These are phyloP conservation scores for Acanthisitta chloris DNA, from an alignment of 2,113 vertebrate species.

Conservation along the genomic window DNA sequence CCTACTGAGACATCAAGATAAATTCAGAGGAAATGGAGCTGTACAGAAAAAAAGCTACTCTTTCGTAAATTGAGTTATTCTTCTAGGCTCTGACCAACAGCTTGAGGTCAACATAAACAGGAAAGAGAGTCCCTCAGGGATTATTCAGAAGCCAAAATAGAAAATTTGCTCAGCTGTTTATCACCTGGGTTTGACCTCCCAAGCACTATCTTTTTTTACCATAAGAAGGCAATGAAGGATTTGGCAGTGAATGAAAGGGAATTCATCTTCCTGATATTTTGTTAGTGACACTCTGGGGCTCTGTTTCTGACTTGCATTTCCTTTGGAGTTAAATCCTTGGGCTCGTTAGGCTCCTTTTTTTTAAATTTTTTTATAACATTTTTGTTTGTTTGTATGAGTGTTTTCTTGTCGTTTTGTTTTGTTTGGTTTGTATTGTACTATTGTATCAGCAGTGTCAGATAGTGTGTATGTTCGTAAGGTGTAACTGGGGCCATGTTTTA, in stretches of 20 bases:
- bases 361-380: no score
- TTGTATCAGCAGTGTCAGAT: not conserved
- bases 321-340: not conserved
- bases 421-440: not conserved
- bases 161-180: slow-evolving; percentile 49
- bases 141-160: slow-evolving; percentile 32
- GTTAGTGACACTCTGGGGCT: not conserved
- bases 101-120: slow-evolving; percentile 21
- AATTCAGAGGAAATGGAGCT: slow-evolving; percentile 49
- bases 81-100: slow-evolving; percentile 28
- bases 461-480: not conserved
- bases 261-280: not conserved
- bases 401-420: not conserved
- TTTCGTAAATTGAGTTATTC: slow-evolving; percentile 22
- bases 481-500: not conserved
- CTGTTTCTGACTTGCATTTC: not conserved
- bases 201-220: not conserved
- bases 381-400: not conserved
- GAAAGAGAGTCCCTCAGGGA: slow-evolving; percentile 13
- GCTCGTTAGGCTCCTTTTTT: fast-evolving
- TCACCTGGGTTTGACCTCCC: slow-evolving; percentile 55
- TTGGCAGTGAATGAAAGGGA: slow-evolving; percentile 25
- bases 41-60: not conserved
- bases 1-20: slow-evolving; percentile 24
- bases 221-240: not conserved